These are phyloP conservation scores for Crotalus viridis DNA, from an alignment of 2,113 vertebrate species.

Conservation along the genomic window DNA sequence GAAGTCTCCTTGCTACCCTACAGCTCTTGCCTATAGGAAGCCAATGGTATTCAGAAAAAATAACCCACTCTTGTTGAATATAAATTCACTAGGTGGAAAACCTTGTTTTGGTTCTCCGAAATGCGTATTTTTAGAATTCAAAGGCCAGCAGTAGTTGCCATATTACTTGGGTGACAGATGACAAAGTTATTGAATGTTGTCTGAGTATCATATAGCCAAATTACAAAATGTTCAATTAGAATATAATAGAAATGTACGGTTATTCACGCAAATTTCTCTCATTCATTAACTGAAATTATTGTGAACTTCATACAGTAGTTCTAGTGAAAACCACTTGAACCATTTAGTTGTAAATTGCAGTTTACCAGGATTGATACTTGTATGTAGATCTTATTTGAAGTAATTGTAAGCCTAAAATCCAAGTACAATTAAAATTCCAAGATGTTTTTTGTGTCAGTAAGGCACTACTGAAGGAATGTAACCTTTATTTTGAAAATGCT, in stretches of 20 bases:
- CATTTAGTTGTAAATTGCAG: background rate
- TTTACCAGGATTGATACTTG: background rate
- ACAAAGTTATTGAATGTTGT: background rate
- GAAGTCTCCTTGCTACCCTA: background rate
- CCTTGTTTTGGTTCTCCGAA: background rate
- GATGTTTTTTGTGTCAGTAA: background rate
- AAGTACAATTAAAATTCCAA: background rate
- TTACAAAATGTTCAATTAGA: background rate
- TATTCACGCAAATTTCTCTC: background rate
- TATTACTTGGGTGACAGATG: background rate
- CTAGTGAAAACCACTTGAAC: background rate
- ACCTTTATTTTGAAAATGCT: background rate
- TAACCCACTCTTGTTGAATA: background rate
- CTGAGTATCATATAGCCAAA: background rate
- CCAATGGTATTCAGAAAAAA: background rate
- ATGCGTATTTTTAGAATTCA: background rate
- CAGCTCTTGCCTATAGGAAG: background rate
- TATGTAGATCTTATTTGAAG: background rate
- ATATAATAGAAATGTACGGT: background rate
- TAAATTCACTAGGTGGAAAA: background rate
- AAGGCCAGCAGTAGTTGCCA: background rate
- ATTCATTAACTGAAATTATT: background rate
- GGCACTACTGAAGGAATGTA: conserved; percentile 8
- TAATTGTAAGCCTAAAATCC: background rate
- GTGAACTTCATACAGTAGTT: background rate